Percentiles rank a stretch among this genome's conserved stretches.
These are phyloP conservation scores for Myocastor coypus DNA, from an alignment of 2,113 vertebrate genomes.

Conservation along the genomic window DNA sequence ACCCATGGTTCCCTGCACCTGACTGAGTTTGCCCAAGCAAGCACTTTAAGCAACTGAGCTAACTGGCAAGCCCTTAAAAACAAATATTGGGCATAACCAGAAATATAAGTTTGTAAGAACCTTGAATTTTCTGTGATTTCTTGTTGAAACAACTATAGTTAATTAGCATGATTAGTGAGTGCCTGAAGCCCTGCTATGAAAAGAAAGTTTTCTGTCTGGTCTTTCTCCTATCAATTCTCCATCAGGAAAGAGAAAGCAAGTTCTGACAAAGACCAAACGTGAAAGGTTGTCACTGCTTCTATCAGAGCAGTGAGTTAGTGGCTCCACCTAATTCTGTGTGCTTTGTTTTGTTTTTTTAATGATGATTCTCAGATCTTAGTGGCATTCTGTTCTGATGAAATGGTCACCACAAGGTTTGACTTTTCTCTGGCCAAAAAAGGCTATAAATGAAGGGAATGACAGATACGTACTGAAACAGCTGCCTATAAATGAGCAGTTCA, in stretches of 20 bases:
- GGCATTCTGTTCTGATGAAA: constrained; percentile 35
- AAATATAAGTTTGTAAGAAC: constrained; percentile 77
- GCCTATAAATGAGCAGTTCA: neutral
- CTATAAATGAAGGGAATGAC: neutral
- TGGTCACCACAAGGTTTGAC: neutral
- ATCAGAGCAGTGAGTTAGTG: neutral
- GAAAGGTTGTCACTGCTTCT: constrained; percentile 34
- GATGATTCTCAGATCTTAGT: constrained; percentile 52
- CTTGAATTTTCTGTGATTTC: constrained; percentile 80
- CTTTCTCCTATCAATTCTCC: constrained; percentile 50
- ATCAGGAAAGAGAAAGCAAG: constrained; percentile 35
- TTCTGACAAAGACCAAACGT: constrained; percentile 47
- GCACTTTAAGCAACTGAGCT: too few relatives aligned
- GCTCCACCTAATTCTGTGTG: neutral
- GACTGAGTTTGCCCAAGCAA: too few relatives aligned
- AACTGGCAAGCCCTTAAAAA: constrained; percentile 42
- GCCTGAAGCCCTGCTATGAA: constrained; percentile 70
- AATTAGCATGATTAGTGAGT: constrained; percentile 67
- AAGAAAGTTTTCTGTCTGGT: constrained; percentile 71
- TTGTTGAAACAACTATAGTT: constrained; percentile 82
- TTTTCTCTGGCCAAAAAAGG: constrained; percentile 45
- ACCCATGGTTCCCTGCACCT: too few relatives aligned
- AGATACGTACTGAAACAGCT: neutral
- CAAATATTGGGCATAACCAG: constrained; percentile 71
- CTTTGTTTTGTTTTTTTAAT: neutral